Conservation (phyloP, 2,888 invertebrate genomes). For the Margaritifera margaritifera region DNA sequence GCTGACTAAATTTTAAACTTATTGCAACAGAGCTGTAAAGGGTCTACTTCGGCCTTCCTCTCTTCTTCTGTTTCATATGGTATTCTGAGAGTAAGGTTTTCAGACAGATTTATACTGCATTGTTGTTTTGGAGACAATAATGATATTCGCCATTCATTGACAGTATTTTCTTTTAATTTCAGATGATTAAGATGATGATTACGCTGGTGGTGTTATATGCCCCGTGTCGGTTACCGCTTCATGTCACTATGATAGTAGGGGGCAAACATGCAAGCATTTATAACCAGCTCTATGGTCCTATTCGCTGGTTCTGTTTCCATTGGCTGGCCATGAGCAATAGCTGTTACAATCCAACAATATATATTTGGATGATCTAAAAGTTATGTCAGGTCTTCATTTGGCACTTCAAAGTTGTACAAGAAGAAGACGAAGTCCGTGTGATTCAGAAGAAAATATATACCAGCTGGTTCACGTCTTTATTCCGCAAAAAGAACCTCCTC, state of each 20-base stretch:
- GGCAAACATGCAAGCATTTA: slow-evolving; percentile 47
- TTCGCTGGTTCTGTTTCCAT: slow-evolving; percentile 50
- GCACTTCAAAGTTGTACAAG: slow-evolving; percentile 39
- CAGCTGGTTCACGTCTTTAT: slow-evolving; percentile 27
- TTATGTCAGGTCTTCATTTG: slow-evolving; percentile 42
- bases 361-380: slow-evolving; percentile 55
- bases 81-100: no score
- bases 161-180: slow-evolving; percentile 32
- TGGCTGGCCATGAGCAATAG: slow-evolving; percentile 58
- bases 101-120: no score
- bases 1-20: no score
- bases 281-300: slow-evolving; percentile 42
- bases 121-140: no score
- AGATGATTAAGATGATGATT: slow-evolving; percentile 57
- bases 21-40: no score
- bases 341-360: slow-evolving; percentile 53
- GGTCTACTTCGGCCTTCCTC: no score
- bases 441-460: slow-evolving; percentile 41
- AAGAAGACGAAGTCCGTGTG: slow-evolving; percentile 24
- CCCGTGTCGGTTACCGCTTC: slow-evolving; percentile 53
- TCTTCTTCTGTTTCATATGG: no score
- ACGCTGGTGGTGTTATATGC: slow-evolving; percentile 55
- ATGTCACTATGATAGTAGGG: slow-evolving; percentile 44
- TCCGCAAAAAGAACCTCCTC: slow-evolving; percentile 14
- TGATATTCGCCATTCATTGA: no score